phyloP scores from a whole-genome alignment of 2,113 vertebrate genomes.

The Scortum barcoo region DNA sequence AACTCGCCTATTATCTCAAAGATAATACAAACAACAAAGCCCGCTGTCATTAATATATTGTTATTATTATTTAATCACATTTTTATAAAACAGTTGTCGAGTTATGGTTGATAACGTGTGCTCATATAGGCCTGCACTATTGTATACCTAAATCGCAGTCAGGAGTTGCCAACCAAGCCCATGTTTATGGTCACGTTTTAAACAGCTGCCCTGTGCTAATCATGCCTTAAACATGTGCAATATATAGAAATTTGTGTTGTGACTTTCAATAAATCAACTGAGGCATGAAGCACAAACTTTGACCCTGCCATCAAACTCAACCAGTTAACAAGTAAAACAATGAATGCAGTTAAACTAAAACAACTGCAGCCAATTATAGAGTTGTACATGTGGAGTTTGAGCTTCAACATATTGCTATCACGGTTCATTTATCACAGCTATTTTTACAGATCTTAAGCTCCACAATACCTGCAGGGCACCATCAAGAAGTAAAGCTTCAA shows the following conservation, averaged over 20 bases:
- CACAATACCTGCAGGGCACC: background rate
- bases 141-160: background rate
- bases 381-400: background rate
- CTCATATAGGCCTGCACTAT: background rate
- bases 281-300: background rate
- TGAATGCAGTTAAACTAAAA: background rate
- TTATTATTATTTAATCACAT: background rate
- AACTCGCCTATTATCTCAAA: background rate
- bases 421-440: background rate
- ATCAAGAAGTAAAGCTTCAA: fast-evolving
- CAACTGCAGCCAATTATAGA: background rate
- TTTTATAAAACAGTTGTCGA: background rate
- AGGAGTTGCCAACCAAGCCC: constrained; percentile 6
- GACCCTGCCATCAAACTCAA: background rate
- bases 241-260: background rate
- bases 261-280: background rate
- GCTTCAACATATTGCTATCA: background rate
- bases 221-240: background rate
- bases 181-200: constrained; percentile 22
- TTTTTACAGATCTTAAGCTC: background rate
- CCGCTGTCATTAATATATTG: background rate
- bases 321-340: background rate
- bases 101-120: background rate
- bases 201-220: background rate
- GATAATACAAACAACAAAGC: background rate